Evolutionary conservation across 30 jellyfish, hydroid and myxozoan genomes (phyloP), one percentile per base, ranked within the genome.

Genomic region (Cassiopea xamachana): DNA sequence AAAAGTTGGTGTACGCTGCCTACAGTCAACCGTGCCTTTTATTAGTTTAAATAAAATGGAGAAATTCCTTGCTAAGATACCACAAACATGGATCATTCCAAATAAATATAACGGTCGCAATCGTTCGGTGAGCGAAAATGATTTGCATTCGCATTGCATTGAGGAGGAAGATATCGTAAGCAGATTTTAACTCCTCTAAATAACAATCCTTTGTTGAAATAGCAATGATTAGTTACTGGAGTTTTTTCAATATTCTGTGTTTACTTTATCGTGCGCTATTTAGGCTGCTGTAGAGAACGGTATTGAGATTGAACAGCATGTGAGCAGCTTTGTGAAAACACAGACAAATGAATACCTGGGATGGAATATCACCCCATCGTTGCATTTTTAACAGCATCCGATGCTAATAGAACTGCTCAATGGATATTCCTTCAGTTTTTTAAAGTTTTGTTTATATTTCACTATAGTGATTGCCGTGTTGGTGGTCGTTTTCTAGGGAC

Each of bases 141-240:
- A 60, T 1, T 58, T 74, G 79, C 5, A 67, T 67, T 75, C 59
- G 50, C 45, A 17, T 10, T 39, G 46, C 68, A 80, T 46, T 5
- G 94, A 87, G 18, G 89, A 87, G 27, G 94, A 87, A 18, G 89
- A 87, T 1, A 39, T 75, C 60, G 87, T 85, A 69, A 82, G 91
- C 83, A 82, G 46, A 51, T 55, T 48, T 76, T 44, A 7, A 46
- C 15, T 15, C 7, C 15, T 15, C 64, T 3, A 3, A 10, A 6
- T 55, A 3, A 55, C 7, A 3, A 55, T 55, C 12, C 64, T 55
- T 27, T 27, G 39, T 27, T 27, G 64, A 3, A 55, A 55, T 55
- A 6, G 10, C 7, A 55, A 55, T 55, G 64, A 55, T 55, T 55
- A 3, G 64, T 10, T 6, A 55, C 64, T 7, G 69, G 12, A 10